Evolutionary conservation across 2,888 invertebrate species (phyloP), one percentile per base, ranked within the genome.

Genomic region (Amitus sp.): DNA sequence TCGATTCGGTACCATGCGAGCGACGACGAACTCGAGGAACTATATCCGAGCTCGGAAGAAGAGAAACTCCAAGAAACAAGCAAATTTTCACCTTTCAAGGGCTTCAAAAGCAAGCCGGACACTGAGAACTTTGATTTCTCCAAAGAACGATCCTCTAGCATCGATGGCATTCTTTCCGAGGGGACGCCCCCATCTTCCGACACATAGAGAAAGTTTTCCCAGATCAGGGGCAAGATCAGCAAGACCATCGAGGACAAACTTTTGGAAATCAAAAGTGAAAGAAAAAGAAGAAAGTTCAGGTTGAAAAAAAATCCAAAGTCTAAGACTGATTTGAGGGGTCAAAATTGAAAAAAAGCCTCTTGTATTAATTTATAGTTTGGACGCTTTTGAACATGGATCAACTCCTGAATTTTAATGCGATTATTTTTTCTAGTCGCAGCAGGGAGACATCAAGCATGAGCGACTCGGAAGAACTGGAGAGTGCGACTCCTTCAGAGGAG

Each of bases 231-330:
- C 46, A 90, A 91, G 82, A 88, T 92, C 62, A 88, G 90, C 33
- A 91, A 91, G 76, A 91, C 90, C 30, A 90, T 92, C 45, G 91
- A 92, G 76, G 91, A 91, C 62, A 91, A 90, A 83, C 84, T 91
- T 55, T 89, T 88, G 7, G 87, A 88, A 72, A 88, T 88, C 54
- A 90, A 90, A 69, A 84, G 81, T 62, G 88, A 89, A 69, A 86
- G 86, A 82, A 82, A 76, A 65, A 73, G 71, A 39, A 74, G 72
- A 46, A 70, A 70, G 13, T 45, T 56, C 37, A 83, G 70, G 84
- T 84, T n/a, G 15, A 37, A 13, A 33, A 33, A 3, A n/a, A 33
- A 33, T 40, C 3, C 23, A 23, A 23, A 23, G 40, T 17, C 5
- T 34, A 34, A 34, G n/a, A n/a, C n/a, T n/a, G n/a, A n/a, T n/a